A percentile compares a stretch with the other conserved stretches of the same genome.
phyloP scores from a whole-genome alignment of 64 coral and sea anemone species.

The Platygyra sinensis region DNA sequence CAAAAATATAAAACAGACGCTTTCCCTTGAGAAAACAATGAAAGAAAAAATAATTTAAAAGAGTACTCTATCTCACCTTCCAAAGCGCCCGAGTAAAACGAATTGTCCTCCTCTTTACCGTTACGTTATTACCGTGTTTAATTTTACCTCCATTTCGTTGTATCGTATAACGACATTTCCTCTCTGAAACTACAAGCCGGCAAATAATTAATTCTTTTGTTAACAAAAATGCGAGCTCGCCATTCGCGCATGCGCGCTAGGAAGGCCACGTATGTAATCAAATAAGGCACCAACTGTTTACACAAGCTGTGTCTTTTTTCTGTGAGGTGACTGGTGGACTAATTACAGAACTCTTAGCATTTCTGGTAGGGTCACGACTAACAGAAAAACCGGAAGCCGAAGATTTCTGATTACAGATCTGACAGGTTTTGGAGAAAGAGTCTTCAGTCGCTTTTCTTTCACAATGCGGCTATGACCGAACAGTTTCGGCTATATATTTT shows the following conservation, averaged over 20 bases:
- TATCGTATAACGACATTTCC: constrained; percentile 45
- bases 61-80: constrained; percentile 42
- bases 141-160: constrained; percentile 54
- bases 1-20: neutral
- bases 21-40: neutral
- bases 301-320: neutral
- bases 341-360: constrained; percentile 8
- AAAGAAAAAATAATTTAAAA: neutral
- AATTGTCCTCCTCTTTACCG: neutral
- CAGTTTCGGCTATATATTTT: neutral
- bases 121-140: constrained; percentile 49
- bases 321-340: constrained; percentile 18
- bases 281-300: constrained; percentile 56
- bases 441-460: neutral
- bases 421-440: neutral
- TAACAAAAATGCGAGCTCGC: constrained; percentile 51
- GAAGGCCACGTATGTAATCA: constrained; percentile 87
- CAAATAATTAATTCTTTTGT: constrained; percentile 96
- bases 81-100: constrained; percentile 18
- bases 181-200: constrained; percentile 31
- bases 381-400: neutral
- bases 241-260: constrained; percentile 55
- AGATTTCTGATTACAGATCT: neutral
- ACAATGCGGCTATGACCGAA: neutral
- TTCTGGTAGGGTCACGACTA: constrained; percentile 36